These are phyloP conservation scores for Pterocles burchelli DNA, from an alignment of 2,113 vertebrate genomes.

Conservation along the genomic window DNA sequence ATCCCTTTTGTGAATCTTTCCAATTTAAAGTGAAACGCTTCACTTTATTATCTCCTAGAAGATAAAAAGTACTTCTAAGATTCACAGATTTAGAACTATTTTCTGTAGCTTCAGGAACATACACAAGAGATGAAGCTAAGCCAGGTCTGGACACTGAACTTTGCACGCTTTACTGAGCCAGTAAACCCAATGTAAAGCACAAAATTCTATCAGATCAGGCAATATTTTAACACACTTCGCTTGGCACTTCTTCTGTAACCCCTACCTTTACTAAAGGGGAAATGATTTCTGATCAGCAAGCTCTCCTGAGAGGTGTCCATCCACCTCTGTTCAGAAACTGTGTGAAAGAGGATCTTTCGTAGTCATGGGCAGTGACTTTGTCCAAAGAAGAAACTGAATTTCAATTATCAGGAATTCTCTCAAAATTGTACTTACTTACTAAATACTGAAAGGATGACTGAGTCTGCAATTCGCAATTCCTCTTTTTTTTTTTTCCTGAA, in stretches of 20 bases:
- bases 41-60: background rate
- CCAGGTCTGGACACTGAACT: background rate
- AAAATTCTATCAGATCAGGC: background rate
- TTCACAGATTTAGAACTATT: background rate
- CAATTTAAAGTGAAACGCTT: background rate
- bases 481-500: background rate
- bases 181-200: background rate
- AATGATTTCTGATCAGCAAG: background rate
- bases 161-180: background rate
- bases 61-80: background rate
- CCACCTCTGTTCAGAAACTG: background rate
- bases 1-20: background rate
- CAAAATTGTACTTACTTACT: background rate
- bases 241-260: background rate
- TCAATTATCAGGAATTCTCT: background rate
- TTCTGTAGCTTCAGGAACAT: background rate
- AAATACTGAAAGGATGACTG: background rate
- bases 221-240: background rate
- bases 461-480: background rate
- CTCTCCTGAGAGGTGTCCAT: background rate
- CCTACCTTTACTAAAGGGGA: background rate
- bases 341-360: background rate
- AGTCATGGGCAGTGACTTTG: background rate
- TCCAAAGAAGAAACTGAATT: background rate
- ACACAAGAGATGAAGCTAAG: background rate